Percentiles rank a stretch among this genome's conserved stretches.
These are phyloP conservation scores for Andricus quercusramuli DNA, from an alignment of 2,888 invertebrate genomes.

Conservation along the genomic window DNA sequence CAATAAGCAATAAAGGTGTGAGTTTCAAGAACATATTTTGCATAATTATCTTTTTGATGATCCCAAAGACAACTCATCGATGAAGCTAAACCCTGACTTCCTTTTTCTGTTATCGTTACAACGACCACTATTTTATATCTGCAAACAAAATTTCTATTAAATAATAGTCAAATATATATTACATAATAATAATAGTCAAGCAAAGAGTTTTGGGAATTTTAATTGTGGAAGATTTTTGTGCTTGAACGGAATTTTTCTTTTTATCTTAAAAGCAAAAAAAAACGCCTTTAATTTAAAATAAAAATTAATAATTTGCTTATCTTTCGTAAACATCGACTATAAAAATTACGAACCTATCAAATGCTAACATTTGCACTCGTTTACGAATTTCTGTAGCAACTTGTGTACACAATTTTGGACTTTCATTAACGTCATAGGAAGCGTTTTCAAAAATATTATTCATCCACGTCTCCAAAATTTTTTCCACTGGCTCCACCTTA, in stretches of 20 bases:
- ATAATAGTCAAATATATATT: background rate
- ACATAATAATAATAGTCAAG: no score
- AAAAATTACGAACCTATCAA: conserved; percentile 81
- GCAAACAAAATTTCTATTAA: conserved; percentile 66
- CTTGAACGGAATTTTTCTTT: no score
- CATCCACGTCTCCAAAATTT: conserved; percentile 82
- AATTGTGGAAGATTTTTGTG: no score
- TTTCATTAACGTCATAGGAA: conserved; percentile 82
- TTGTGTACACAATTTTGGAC: conserved; percentile 81
- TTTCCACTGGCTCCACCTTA: conserved; percentile 82
- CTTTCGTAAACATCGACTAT: conserved; percentile 54
- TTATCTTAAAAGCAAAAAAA: no score
- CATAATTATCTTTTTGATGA: conserved; percentile 83
- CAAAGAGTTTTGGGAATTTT: no score
- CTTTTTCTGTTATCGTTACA: conserved; percentile 85
- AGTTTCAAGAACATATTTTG: conserved; percentile 82
- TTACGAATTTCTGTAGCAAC: conserved; percentile 82
- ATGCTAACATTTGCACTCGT: conserved; percentile 84
- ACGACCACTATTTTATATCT: conserved; percentile 85
- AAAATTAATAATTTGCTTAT: conserved; percentile 57
- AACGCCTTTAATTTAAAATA: no score
- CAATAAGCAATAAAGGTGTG: conserved; percentile 83
- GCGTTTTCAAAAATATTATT: conserved; percentile 81
- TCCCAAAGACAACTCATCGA: conserved; percentile 86
- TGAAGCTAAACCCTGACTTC: conserved; percentile 83